These are phyloP conservation scores for Brachionus koreanus DNA, from an alignment of 1,140 invertebrate species.

Conservation along the genomic window DNA sequence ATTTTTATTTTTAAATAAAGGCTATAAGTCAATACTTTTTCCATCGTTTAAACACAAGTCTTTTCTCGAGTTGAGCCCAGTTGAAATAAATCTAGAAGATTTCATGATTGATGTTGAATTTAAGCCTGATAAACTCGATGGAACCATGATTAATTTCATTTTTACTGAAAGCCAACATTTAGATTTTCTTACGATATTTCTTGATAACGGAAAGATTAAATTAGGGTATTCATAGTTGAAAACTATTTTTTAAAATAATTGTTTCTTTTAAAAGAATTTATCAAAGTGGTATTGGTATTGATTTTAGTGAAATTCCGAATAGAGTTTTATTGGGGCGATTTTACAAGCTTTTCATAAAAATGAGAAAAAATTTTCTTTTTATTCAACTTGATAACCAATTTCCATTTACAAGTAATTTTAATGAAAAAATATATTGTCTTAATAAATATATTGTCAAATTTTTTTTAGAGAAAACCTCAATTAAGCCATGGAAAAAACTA, in stretches of 20 bases:
- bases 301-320: not conserved
- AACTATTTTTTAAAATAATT: not conserved
- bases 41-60: not conserved
- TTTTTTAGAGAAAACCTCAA: not conserved
- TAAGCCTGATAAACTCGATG: not conserved
- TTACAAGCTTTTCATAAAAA: constrained; percentile 17
- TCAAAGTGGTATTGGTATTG: not conserved
- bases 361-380: not conserved
- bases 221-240: not conserved
- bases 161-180: not conserved
- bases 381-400: not conserved
- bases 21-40: not conserved
- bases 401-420: not conserved
- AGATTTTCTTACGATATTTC: not conserved
- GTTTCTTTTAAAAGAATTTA: not conserved
- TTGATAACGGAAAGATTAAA: not conserved
- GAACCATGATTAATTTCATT: not conserved
- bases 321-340: not conserved
- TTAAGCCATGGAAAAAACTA: not conserved
- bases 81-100: not conserved
- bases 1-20: not conserved
- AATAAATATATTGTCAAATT: not conserved
- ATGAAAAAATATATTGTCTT: not conserved
- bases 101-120: not conserved
- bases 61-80: not conserved